phyloP scores from a whole-genome alignment of 2,113 vertebrate genomes.

The Micromys minutus region DNA sequence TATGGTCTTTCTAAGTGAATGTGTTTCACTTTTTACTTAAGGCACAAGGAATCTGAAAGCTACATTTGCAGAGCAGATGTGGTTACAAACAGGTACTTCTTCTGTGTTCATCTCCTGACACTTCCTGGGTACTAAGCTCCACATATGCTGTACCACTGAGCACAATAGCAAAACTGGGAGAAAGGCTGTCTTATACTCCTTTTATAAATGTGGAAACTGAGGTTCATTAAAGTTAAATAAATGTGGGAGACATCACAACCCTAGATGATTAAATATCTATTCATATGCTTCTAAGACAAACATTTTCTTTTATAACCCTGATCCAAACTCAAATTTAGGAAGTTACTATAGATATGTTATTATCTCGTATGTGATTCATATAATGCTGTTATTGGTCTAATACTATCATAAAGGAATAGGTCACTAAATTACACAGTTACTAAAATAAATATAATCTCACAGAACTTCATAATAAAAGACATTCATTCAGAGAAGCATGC shows the following conservation, averaged over 20 bases:
- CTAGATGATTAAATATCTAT: neutral
- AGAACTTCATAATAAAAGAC: neutral
- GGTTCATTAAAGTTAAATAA: neutral
- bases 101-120: neutral
- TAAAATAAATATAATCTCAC: conserved; percentile 23
- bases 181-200: neutral
- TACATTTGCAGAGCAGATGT: neutral
- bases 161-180: neutral
- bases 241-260: neutral
- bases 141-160: neutral
- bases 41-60: neutral
- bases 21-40: conserved; percentile 13
- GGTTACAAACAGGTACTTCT: neutral
- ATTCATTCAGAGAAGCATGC: neutral
- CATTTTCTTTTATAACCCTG: neutral
- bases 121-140: neutral
- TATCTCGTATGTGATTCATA: neutral
- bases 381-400: conserved; percentile 33
- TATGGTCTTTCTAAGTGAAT: conserved; percentile 24
- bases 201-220: conserved; percentile 20
- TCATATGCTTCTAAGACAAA: neutral
- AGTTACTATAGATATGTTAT: neutral
- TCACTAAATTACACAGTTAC: no score
- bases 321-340: neutral
- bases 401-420: no score